Base-by-base conservation (phyloP, 2,888 invertebrate genomes). In the Ectemnius lituratus region DNA sequence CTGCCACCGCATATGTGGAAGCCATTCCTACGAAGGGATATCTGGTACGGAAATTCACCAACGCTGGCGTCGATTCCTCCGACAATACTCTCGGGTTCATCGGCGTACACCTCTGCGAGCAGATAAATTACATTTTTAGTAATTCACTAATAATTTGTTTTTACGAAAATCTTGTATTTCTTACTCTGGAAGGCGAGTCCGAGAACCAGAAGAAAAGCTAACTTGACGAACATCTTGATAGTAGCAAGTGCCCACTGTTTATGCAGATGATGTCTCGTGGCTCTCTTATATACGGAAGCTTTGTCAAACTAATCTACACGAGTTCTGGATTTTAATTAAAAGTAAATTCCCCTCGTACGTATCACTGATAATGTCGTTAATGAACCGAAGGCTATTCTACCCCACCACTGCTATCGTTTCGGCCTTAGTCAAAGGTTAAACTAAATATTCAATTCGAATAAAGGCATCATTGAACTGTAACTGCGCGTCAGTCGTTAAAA, bases 41-140 rank as follows among this genome's bases (percentile, higher is more conserved):
- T 81, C 71, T 85, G 86, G 56, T 85, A 84, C 0, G 87, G 84
- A 37, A 84, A 82, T 73, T 84, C 85, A 14, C 84, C 85, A 3
- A 27, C 56, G 0, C 28, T 28, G 0, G 83, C 83, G 23, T 60
- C 64, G 0, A 4, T 4, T 1, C 87, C 86, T 11, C 87, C 86
- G 1, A 87, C 82, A 11, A 87, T 73, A 57, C 67, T 67, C 23
- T 72, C 69, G 46, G 81, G 77, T 59, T 69, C 70, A 11, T 79
- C 78, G 37, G 76, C 73, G 45, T 52, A 69, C 60, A 59, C 62
- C 69, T 79, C 49, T 70, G 27, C 6, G 58, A 61, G 23, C 4
- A 16, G 14, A 4, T 20, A 45, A 52, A 52, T 52, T 6, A 8
- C 1, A 37, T 11, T 1, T 1, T 11, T 4, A 52, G 1, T 52